phyloP scores from a whole-genome alignment of 2,888 invertebrate genomes.

The Zygaena filipendulae region DNA sequence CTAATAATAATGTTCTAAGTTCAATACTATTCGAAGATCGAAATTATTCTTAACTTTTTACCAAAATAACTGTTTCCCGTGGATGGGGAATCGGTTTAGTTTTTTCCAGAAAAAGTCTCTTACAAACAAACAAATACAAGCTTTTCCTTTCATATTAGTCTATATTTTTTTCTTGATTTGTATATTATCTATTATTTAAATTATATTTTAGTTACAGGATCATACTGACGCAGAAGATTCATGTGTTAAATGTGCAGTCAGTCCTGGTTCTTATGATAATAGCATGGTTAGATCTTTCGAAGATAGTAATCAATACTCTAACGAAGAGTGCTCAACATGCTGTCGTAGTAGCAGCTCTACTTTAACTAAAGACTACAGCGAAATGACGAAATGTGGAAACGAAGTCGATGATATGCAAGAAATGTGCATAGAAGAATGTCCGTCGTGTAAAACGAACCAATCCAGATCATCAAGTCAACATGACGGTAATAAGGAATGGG shows the following conservation, averaged over 20 bases:
- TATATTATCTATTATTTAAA: no score
- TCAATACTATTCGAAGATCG: no score
- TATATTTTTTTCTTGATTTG: no score
- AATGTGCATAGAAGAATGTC: constrained; percentile 55
- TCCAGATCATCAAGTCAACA: constrained; percentile 59
- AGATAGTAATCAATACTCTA: constrained; percentile 58
- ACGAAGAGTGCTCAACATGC: constrained; percentile 60
- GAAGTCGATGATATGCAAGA: constrained; percentile 48
- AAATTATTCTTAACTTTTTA: no score
- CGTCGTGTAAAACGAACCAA: constrained; percentile 54
- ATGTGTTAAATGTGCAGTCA: constrained; percentile 63
- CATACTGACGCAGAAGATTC: constrained; percentile 64
- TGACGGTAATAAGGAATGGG: constrained; percentile 52
- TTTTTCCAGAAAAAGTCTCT: no score
- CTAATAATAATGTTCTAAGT: constrained; percentile 4
- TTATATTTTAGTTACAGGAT: constrained; percentile 32
- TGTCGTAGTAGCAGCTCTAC: constrained; percentile 58
- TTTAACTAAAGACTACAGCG: constrained; percentile 58
- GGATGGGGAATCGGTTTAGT: no score
- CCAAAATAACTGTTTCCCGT: no score
- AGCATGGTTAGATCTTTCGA: constrained; percentile 57
- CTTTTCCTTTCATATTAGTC: no score
- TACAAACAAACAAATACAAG: no score
- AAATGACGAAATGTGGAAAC: constrained; percentile 62
- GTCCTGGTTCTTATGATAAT: constrained; percentile 66